Percentiles rank a stretch among this genome's conserved stretches.
phyloP scores from a whole-genome alignment of 2,888 invertebrate genomes.

The Andrena bicolor region DNA sequence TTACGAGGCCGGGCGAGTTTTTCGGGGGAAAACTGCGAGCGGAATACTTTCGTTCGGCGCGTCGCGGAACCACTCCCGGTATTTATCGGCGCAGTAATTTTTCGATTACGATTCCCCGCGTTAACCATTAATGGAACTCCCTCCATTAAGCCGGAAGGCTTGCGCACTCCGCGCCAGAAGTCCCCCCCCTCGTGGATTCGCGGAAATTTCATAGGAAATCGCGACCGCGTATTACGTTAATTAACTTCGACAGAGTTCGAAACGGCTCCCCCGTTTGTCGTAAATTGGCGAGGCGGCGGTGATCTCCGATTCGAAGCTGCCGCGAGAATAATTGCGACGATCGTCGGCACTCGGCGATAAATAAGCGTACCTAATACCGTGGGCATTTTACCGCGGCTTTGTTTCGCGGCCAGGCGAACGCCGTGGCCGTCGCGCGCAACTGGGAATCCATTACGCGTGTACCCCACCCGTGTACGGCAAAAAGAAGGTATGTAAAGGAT shows the following conservation, averaged over 20 bases:
- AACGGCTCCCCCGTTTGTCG: conserved; percentile 44
- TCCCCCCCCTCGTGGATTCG: conserved; percentile 8
- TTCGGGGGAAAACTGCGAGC: neutral
- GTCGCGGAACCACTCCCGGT: neutral
- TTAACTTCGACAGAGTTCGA: conserved; percentile 47
- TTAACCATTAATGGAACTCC: conserved; percentile 24
- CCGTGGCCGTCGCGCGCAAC: neutral
- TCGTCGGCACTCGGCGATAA: conserved; percentile 22
- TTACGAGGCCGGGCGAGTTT: conserved; percentile 26
- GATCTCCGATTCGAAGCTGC: conserved; percentile 17
- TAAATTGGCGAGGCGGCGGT: conserved; percentile 36
- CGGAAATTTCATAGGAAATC: conserved; percentile 45
- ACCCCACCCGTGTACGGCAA: conserved; percentile 3
- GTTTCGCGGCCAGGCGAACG: conserved; percentile 18
- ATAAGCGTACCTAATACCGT: conserved; percentile 22
- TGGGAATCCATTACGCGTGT: conserved; percentile 42
- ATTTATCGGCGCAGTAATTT: conserved; percentile 36
- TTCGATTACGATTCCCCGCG: conserved; percentile 31
- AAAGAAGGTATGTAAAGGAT: conserved; percentile 3
- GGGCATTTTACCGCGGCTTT: conserved; percentile 22
- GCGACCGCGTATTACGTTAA: conserved; percentile 45
- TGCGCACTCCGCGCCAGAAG: neutral
- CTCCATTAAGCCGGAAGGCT: conserved; percentile 35
- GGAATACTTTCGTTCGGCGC: neutral
- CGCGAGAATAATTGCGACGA: conserved; percentile 38